phyloP scores from a whole-genome alignment of 2,888 invertebrate genomes.

The Chaetogeoica ovagalla region DNA sequence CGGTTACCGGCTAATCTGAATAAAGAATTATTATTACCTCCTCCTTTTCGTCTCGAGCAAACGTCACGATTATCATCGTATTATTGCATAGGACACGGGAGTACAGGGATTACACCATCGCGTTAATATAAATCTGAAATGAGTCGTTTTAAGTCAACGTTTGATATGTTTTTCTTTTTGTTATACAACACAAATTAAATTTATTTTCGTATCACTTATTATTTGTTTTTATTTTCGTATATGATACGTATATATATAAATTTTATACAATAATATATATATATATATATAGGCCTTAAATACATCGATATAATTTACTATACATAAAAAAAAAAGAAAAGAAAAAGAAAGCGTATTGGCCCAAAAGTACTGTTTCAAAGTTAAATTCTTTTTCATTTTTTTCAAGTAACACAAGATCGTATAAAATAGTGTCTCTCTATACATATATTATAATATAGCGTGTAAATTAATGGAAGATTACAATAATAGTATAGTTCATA shows the following conservation, averaged over 20 bases:
- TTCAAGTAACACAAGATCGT: slow-evolving; percentile 28
- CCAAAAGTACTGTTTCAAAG: slow-evolving; percentile 5
- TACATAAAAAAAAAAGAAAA: background rate
- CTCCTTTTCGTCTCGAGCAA: too few species aligned
- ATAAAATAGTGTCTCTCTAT: slow-evolving; percentile 1
- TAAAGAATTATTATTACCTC: too few species aligned
- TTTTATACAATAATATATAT: background rate
- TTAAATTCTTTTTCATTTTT: slow-evolving; percentile 20
- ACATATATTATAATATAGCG: background rate
- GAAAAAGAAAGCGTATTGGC: slow-evolving; percentile 13
- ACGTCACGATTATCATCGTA: too few species aligned
- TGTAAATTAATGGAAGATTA: too few species aligned
- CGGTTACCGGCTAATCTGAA: too few species aligned
- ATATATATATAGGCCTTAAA: slow-evolving; percentile 41
- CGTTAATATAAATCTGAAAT: too few species aligned
- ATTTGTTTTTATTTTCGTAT: slow-evolving; percentile 38
- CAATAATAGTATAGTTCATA: background rate
- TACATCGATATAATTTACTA: slow-evolving; percentile 16
- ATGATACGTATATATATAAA: background rate
- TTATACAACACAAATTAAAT: slow-evolving; percentile 23
- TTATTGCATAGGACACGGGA: too few species aligned
- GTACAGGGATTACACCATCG: too few species aligned
- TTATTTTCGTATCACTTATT: slow-evolving; percentile 49
- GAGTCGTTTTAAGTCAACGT: too few species aligned
- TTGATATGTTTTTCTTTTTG: too few species aligned